Base-by-base conservation (phyloP, 2,888 invertebrate genomes). In the Drosophila rellima region DNA sequence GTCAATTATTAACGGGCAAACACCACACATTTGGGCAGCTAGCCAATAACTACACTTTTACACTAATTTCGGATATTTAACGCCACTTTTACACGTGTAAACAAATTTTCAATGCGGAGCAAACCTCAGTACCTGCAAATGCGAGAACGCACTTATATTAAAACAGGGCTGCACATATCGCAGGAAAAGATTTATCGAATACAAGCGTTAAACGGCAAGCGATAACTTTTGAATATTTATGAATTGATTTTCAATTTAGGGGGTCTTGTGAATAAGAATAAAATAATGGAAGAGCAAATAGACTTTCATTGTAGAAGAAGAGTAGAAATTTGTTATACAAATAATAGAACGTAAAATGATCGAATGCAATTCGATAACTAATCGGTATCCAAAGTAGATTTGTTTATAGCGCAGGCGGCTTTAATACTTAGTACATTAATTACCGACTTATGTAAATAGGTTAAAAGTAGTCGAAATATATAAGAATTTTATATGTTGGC, bases 91-190 rank as follows among this genome's bases (percentile, higher is more conserved):
- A 31, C 61, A 67, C 55, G 66, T 61, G 67, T 74, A 75, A 89
- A 84, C 68, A 82, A 82, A 84, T 80, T 89, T 81, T 88, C 54
- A 80, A 73, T 57, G 56, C 73, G 71, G 74, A 80, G 74, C 71
- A 57, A 78, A 77, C 63, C 74, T 84, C 82, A 78, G 80, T 90
- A 90, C 89, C 90, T 89, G 89, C 88, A 88, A 92, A 91, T 92
- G 91, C 91, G 92, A 91, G 88, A 91, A 91, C 90, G 91, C 91
- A 91, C 91, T 91, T 90, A 84, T 88, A 88, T 88, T 86, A 55
- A 72, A 73, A 66, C 78, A 78, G 75, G 77, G 82, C 33, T 82
- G 82, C 17, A 51, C 62, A 78, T 42, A 62, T 50, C n/a, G 3
- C 11, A 66, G 17, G 13, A 11, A 33, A 50, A 33, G 29, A 59